These are phyloP conservation scores for Gasterosteus nipponicus DNA, from an alignment of 2,113 vertebrate genomes.

Conservation along the genomic window DNA sequence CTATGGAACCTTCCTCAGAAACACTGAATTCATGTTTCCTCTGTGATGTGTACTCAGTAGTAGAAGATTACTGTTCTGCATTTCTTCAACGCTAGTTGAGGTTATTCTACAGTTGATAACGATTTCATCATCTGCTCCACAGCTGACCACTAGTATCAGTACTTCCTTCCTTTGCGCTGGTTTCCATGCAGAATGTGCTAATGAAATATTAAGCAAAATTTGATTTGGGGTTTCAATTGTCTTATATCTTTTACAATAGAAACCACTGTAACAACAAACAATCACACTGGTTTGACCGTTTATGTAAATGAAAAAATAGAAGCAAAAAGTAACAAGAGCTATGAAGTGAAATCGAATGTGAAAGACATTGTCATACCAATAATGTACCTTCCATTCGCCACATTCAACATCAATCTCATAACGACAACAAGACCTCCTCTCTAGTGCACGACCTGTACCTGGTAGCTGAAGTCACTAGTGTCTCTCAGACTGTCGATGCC, in stretches of 20 bases:
- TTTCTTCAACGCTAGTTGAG: too few relatives aligned
- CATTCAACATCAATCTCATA: not conserved
- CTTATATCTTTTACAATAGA: not conserved
- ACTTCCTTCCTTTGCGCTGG: not conserved
- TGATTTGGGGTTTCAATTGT: not conserved
- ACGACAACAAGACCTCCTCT: not conserved
- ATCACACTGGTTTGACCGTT: not conserved
- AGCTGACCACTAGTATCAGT: too few relatives aligned
- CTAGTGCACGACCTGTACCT: constrained; percentile 52
- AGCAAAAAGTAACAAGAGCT: not conserved
- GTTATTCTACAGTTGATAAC: too few relatives aligned
- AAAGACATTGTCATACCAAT: not conserved
- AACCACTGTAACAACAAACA: not conserved
- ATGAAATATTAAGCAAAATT: not conserved
- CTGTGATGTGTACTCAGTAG: too few relatives aligned
- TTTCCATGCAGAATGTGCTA: not conserved
- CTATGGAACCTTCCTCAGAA: too few relatives aligned
- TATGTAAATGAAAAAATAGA: not conserved
- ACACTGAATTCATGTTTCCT: too few relatives aligned
- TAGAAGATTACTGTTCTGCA: not conserved
- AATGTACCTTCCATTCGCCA: not conserved
- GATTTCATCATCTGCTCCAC: too few relatives aligned
- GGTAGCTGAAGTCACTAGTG: constrained; percentile 74
- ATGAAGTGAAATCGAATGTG: not conserved
- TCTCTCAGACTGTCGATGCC: constrained; percentile 56